Base-by-base conservation (phyloP, 2,113 vertebrate species). In the Pseudopipra pipra region DNA sequence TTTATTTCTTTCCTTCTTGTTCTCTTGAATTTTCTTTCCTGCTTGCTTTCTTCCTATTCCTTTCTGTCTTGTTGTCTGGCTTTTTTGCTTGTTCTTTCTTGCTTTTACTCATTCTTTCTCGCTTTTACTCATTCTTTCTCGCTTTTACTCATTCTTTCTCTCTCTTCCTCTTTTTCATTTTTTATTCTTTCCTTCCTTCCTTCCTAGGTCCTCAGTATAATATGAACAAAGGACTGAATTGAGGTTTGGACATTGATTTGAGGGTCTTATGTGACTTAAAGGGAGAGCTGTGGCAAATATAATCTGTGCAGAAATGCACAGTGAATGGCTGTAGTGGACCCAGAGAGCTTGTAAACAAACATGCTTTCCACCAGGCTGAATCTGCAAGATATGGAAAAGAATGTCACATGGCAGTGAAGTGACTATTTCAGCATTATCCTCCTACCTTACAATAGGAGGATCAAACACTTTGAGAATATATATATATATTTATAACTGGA, bases 241-340 rank as follows among this genome's bases (percentile, higher is more conserved):
- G 22, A 44, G 5, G 6, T 7, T 2, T 5, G 28, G 43, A 4
- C 0, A 2, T 3, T 5, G 16, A 73, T 76, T 31, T 84, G 55
- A 62, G 27, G 9, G 22, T 63, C 22, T 78, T 41, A 20, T 31
- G 33, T 44, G 3, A 31, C 49, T 66, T 54, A 55, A 4, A 61
- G 5, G 11, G 2, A 4, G 2, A 76, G 27, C 3, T 51, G 47
- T 67, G 47, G 19, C 14, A 85, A 67, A 72, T 14, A 18, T 2
- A 74, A 23, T 18, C 31, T 37, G 7, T 27, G 22, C 15, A 85
- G 54, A 82, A 93, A 82, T 20, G 27, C 14, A 24, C 11, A 37
- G 14, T 70, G 58, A 90, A 37, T 16, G 30, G 14, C 39, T 72
- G 22, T 10, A n/a, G 17, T 20, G 20, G 31, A 37, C 10, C 18